Evolutionary conservation across 1,140 invertebrate genomes (phyloP).

Genomic region (Andricus grossulariae): DNA sequence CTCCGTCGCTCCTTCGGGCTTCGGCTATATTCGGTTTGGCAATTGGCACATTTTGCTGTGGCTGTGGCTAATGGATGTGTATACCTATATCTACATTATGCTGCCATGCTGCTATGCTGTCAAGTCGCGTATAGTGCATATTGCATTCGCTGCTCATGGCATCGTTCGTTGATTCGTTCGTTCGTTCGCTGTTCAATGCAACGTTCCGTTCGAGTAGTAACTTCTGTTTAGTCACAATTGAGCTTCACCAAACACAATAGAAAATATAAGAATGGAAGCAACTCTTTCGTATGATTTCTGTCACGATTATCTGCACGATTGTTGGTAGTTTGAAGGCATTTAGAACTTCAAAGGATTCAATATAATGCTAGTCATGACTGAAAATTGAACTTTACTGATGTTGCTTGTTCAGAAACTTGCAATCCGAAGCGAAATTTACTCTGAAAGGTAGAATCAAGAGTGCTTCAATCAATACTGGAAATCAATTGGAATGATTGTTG

Average conservation of each 20-base stretch:
- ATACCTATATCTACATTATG: neutral
- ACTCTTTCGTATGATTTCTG: neutral
- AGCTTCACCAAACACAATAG: constrained; percentile 19
- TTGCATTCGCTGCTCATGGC: no score
- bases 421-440: neutral
- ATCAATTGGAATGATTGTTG: neutral
- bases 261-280: neutral
- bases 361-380: neutral
- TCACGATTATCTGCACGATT: neutral
- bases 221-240: constrained; percentile 20
- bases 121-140: no score
- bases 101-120: constrained; percentile 12
- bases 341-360: neutral
- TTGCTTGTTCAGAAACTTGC: neutral
- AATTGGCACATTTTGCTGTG: constrained; percentile 59
- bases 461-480: neutral
- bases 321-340: neutral
- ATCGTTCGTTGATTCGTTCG: neutral
- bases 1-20: constrained; percentile 42
- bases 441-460: neutral
- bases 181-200: constrained; percentile 4
- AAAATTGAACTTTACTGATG: neutral
- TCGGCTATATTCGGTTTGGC: constrained; percentile 59
- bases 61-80: constrained; percentile 36
- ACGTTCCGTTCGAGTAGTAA: constrained; percentile 16